phyloP scores from a whole-genome alignment of 2,888 invertebrate species.

The Nasonia oneida region DNA sequence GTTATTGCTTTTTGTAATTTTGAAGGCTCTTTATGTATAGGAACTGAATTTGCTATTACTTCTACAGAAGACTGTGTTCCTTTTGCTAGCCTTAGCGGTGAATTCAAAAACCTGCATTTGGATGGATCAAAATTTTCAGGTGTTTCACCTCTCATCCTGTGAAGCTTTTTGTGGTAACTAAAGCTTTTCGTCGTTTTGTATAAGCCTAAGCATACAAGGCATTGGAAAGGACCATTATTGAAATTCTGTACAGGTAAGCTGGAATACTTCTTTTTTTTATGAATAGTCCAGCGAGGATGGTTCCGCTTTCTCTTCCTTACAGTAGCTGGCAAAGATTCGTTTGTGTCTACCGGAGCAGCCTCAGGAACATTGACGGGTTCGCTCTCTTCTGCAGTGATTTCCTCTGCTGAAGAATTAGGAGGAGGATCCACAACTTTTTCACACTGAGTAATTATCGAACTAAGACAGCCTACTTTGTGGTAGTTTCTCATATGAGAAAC shows the following conservation, averaged over 20 bases:
- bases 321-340: constrained; percentile 45
- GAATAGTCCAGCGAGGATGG: constrained; percentile 58
- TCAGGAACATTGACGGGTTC: neutral
- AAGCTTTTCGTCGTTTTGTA: constrained; percentile 60
- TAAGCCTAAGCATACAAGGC: constrained; percentile 66
- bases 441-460: constrained; percentile 64
- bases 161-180: constrained; percentile 62
- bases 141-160: constrained; percentile 67
- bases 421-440: constrained; percentile 36
- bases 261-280: constrained; percentile 46
- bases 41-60: neutral
- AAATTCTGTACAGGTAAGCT: constrained; percentile 1
- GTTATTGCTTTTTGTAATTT: constrained; percentile 45
- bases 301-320: constrained; percentile 59
- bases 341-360: constrained; percentile 16
- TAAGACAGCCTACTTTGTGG: constrained; percentile 73
- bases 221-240: constrained; percentile 58
- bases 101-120: constrained; percentile 65
- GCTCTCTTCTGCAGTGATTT: neutral
- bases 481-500: constrained; percentile 71
- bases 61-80: constrained; percentile 22
- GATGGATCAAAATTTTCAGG: constrained; percentile 67
- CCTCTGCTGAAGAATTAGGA: neutral
- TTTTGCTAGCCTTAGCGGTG: constrained; percentile 56
- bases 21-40: constrained; percentile 33